Conservation (phyloP, 2,888 invertebrate genomes). For the Macrophya annulata region DNA sequence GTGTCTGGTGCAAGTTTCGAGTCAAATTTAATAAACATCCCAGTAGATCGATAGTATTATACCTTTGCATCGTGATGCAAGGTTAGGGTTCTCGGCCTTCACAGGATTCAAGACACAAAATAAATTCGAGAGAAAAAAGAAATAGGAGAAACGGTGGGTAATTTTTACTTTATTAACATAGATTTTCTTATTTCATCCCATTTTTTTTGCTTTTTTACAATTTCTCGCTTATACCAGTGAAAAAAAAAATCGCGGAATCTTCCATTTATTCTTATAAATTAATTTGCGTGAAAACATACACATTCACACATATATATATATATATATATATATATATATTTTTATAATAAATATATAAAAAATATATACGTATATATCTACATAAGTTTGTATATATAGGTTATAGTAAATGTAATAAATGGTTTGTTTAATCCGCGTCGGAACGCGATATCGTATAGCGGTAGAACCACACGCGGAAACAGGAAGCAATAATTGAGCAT, state of each 20-base stretch:
- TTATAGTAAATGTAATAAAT: too few relatives aligned
- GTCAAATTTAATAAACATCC: neutral
- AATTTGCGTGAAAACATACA: neutral
- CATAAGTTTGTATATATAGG: neutral
- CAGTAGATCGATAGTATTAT: neutral
- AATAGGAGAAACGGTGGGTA: neutral
- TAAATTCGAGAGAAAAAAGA: neutral
- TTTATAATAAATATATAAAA: too few relatives aligned
- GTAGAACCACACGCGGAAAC: conserved; percentile 50
- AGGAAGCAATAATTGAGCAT: conserved; percentile 53
- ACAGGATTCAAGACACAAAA: neutral
- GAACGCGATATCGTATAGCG: conserved; percentile 28
- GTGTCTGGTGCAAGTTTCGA: neutral
- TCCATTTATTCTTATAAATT: neutral
- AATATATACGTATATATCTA: neutral
- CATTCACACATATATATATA: neutral
- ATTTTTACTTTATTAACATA: conserved; percentile 12
- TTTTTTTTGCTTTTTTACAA: neutral
- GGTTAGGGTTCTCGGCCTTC: neutral
- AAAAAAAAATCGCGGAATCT: neutral
- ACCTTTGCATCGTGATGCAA: neutral
- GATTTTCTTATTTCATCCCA: neutral
- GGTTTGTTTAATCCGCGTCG: conserved; percentile 23
- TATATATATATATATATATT: neutral
- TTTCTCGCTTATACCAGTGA: neutral